Percentiles rank a stretch among this genome's conserved stretches.
Evolutionary conservation across 53 echinoderm and acorn worm genomes (phyloP).

Genomic region (Echinometra lucunter): DNA sequence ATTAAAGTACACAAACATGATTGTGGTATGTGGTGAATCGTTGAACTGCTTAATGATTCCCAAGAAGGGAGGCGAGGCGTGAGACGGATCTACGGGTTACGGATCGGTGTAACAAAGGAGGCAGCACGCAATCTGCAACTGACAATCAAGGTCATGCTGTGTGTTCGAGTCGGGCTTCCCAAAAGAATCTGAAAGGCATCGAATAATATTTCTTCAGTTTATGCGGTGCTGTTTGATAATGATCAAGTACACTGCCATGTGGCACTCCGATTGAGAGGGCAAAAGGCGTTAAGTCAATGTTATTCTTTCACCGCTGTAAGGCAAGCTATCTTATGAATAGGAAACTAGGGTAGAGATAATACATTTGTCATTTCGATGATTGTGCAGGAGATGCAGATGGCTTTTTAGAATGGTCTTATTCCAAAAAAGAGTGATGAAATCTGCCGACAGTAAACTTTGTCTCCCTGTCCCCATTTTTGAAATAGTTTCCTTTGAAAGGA

Average conservation of each 20-base stretch:
- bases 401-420: neutral
- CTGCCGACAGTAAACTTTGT: neutral
- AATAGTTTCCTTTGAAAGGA: neutral
- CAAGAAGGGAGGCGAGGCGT: constrained; percentile 2
- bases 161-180: neutral
- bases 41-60: neutral
- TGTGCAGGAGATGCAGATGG: neutral
- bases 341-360: constrained; percentile 23
- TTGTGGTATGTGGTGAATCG: neutral
- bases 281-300: constrained; percentile 48
- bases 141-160: neutral
- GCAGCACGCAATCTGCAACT: constrained; percentile 23
- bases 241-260: neutral
- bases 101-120: neutral
- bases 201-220: neutral
- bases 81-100: neutral
- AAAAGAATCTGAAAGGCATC: neutral
- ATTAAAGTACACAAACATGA: constrained; percentile 40
- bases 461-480: constrained; percentile 12
- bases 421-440: neutral
- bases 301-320: neutral
- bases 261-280: neutral
- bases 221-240: neutral
- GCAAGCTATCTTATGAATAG: neutral
- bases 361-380: neutral